Evolutionary conservation across 2,797 vertebrate species (phyloP).

Genomic region (Hyperoplus lanceolatus): DNA sequence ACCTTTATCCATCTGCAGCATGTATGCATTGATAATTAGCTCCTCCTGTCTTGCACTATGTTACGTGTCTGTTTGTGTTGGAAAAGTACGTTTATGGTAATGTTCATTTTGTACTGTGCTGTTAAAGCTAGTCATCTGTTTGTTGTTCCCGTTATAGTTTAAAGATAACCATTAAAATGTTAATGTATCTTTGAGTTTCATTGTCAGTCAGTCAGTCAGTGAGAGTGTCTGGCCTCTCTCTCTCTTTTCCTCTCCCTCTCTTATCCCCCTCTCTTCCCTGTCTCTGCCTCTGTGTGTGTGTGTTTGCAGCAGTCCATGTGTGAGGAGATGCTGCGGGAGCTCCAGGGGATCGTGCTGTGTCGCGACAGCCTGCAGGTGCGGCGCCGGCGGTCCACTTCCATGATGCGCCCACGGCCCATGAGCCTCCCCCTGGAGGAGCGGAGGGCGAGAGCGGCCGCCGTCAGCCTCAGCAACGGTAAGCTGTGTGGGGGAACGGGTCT

Average conservation of each 20-base stretch:
- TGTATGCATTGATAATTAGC: constrained; percentile 22
- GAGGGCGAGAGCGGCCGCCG: constrained; percentile 85
- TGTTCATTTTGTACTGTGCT: constrained; percentile 7
- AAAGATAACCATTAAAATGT: constrained; percentile 44
- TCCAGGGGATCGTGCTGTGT: constrained; percentile 95
- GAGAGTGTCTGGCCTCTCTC: constrained; percentile 77
- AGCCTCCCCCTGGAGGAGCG: constrained; percentile 86
- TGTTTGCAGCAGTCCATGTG: constrained; percentile 93
- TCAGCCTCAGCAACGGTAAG: constrained; percentile 97
- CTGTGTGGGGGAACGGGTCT: constrained; percentile 91
- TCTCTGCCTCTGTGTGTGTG: constrained; percentile 66
- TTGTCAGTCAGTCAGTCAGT: constrained; percentile 78
- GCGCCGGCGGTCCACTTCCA: constrained; percentile 82
- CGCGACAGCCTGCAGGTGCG: constrained; percentile 93
- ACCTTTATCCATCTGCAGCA: constrained; percentile 18
- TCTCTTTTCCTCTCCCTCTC: constrained; percentile 70
- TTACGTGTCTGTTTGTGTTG: constrained; percentile 37
- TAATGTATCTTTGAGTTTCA: constrained; percentile 47
- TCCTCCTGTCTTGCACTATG: not conserved
- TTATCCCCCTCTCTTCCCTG: constrained; percentile 61
- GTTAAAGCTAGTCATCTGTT: not conserved
- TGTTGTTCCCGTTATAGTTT: constrained; percentile 6
- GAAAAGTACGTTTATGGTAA: constrained; percentile 24
- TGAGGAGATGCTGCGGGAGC: constrained; percentile 96
- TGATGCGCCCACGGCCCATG: constrained; percentile 85